A percentile compares a stretch with the other conserved stretches of the same genome.
These are phyloP conservation scores for Drosophila anomalata DNA, from an alignment of 2,888 invertebrate genomes.

Conservation along the genomic window DNA sequence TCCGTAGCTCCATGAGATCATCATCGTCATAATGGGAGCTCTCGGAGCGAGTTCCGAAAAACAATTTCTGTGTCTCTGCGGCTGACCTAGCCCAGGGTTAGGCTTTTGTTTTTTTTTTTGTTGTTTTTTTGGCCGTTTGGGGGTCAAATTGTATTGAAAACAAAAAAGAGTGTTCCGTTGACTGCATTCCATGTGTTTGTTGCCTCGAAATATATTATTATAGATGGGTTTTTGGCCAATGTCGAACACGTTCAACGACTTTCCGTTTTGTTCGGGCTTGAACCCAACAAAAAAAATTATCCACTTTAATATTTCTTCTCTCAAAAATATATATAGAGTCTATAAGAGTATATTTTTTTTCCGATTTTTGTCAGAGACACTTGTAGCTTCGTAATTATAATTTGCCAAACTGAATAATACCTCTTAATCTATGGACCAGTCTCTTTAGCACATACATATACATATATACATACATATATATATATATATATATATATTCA, in stretches of 20 bases:
- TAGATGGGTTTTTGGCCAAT: slow-evolving; percentile 57
- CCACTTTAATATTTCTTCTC: neutral
- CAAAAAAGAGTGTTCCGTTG: slow-evolving; percentile 59
- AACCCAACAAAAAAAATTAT: slow-evolving; percentile 7
- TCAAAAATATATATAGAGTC: neutral
- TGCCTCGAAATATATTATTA: slow-evolving; percentile 5
- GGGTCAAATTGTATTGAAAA: slow-evolving; percentile 58
- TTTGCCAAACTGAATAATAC: slow-evolving; percentile 61
- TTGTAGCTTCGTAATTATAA: slow-evolving; percentile 18
- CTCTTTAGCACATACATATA: slow-evolving; percentile 47
- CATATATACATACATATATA: slow-evolving; percentile 15
- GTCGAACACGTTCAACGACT: slow-evolving; percentile 67
- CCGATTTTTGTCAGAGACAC: neutral
- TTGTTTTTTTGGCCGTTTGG: slow-evolving; percentile 47
- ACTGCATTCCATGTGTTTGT: slow-evolving; percentile 52
- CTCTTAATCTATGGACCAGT: slow-evolving; percentile 76
- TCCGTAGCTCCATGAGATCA: slow-evolving; percentile 27
- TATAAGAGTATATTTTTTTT: neutral
- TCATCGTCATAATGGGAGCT: slow-evolving; percentile 3
- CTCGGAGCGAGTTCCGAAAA: slow-evolving; percentile 14
- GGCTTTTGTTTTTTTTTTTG: slow-evolving; percentile 21
- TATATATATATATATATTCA: slow-evolving; percentile 4
- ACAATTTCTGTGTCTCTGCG: slow-evolving; percentile 20
- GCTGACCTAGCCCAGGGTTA: slow-evolving; percentile 67
- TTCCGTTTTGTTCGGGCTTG: slow-evolving; percentile 28